Evolutionary conservation across 2,113 vertebrate species (phyloP).

Genomic region (Gymnarchus niloticus): DNA sequence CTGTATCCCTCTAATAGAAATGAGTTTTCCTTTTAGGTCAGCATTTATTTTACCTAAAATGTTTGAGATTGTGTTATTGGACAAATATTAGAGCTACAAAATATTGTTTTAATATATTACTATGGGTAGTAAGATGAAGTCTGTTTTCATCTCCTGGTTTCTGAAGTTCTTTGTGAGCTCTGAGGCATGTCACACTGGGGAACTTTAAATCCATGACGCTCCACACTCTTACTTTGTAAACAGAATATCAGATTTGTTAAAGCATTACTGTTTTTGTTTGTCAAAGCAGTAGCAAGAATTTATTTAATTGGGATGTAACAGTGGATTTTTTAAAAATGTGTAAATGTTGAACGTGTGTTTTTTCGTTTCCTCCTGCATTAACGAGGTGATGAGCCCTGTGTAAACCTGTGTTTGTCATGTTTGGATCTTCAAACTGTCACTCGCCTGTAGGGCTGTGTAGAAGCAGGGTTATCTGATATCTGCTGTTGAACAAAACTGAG

Average conservation of each 20-base stretch:
- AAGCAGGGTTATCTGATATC: too few species aligned
- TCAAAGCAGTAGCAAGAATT: neutral
- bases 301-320: neutral
- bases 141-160: neutral
- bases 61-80: neutral
- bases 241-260: neutral
- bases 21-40: neutral
- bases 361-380: neutral
- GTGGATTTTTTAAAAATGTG: neutral
- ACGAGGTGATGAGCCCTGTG: neutral
- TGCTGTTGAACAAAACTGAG: neutral
- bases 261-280: neutral
- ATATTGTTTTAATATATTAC: too few species aligned
- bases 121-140: neutral
- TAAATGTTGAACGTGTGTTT: neutral
- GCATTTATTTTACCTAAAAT: neutral
- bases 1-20: neutral
- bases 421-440: neutral
- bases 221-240: neutral
- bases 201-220: neutral
- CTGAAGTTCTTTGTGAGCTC: too few species aligned
- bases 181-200: neutral
- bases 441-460: neutral
- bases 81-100: too few species aligned
- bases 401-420: neutral